These are phyloP conservation scores for Eupithecia centaureata DNA, from an alignment of 2,888 invertebrate genomes.

Conservation along the genomic window DNA sequence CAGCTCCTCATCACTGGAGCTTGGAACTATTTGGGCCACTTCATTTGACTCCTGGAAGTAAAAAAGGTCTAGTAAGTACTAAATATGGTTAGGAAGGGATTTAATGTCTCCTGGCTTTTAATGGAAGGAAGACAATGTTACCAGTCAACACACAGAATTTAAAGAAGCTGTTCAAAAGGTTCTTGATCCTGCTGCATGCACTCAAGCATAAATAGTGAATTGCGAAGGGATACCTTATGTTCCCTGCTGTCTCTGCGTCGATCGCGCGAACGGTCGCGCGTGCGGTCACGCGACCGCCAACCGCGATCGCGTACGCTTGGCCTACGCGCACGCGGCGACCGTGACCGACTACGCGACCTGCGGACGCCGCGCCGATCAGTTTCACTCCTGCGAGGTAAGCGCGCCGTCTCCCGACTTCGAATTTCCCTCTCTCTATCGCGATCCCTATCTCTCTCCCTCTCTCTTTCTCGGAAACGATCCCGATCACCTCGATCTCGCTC, in stretches of 20 bases:
- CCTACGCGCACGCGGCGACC: constrained; percentile 5
- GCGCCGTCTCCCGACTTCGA: constrained; percentile 17
- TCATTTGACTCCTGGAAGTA: constrained; percentile 88
- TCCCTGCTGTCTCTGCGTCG: constrained; percentile 45
- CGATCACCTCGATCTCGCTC: constrained; percentile 50
- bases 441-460: constrained; percentile 57
- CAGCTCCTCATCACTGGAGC: constrained; percentile 88
- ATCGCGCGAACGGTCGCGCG: constrained; percentile 43
- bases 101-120: neutral
- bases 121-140: neutral
- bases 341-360: constrained; percentile 12
- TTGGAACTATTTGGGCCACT: constrained; percentile 88
- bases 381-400: constrained; percentile 12
- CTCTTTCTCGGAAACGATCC: constrained; percentile 38
- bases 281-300: constrained; percentile 50
- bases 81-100: neutral
- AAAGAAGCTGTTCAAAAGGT: neutral
- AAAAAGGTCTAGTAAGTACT: neutral
- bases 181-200: neutral
- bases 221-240: constrained; percentile 48
- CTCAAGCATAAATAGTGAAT: neutral
- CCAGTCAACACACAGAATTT: neutral
- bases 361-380: constrained; percentile 24
- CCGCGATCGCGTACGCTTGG: constrained; percentile 48
- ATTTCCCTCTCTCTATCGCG: constrained; percentile 47